phyloP scores from a whole-genome alignment of 2,888 invertebrate species.

The Urechis unicinctus region DNA sequence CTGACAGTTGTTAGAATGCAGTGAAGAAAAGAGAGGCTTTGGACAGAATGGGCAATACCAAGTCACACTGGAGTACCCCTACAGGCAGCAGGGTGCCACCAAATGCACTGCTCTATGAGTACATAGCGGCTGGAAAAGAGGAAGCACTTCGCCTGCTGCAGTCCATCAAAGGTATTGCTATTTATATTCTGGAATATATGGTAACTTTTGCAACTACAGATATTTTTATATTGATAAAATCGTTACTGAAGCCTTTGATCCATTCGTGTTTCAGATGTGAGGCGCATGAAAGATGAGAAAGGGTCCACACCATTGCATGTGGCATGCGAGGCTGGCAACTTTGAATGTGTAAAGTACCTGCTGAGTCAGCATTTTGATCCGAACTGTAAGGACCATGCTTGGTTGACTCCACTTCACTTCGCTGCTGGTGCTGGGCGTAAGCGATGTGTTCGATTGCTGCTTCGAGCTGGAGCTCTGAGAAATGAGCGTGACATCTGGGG shows the following conservation, averaged over 20 bases:
- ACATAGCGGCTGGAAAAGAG: background rate
- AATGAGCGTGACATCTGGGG: constrained; percentile 10
- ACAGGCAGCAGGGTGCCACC: background rate
- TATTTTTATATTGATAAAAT: no score
- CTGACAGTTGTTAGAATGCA: no score
- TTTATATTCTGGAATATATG: background rate
- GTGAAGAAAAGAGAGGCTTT: no score
- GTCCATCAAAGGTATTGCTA: background rate
- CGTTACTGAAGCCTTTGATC: no score
- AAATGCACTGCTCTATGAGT: background rate
- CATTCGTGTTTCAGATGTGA: background rate
- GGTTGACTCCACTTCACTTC: constrained; percentile 5
- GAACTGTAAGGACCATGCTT: background rate
- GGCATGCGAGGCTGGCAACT: background rate
- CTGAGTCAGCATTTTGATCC: background rate
- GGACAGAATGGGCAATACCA: background rate
- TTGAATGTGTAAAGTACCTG: background rate
- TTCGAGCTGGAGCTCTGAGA: constrained; percentile 4
- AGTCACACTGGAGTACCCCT: background rate
- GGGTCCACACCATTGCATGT: background rate
- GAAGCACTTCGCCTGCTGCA: background rate
- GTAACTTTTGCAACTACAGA: no score
- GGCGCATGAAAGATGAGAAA: background rate
- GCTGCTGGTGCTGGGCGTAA: constrained; percentile 2
- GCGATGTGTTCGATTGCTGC: constrained; percentile 1